A percentile compares a stretch with the other conserved stretches of the same genome.
Evolutionary conservation across 2,797 vertebrate genomes (phyloP).

Genomic region (Aselliscus stoliczkanus): DNA sequence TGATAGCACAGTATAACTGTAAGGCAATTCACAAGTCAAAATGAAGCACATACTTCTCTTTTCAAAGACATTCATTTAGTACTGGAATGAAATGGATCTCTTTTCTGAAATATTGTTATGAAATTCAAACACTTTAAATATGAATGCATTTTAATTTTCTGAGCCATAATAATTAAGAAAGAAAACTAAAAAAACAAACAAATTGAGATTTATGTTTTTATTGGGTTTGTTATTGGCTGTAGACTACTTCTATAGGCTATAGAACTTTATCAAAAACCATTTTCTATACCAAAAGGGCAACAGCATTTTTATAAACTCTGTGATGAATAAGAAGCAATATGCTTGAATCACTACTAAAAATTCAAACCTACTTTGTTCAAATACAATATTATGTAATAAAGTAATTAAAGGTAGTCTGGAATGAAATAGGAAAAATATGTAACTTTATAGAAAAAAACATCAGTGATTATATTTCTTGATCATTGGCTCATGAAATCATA

Average conservation of each 20-base stretch:
- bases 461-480: neutral
- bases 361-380: neutral
- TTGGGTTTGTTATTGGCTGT: neutral
- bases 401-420: neutral
- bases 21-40: neutral
- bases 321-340: neutral
- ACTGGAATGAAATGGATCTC: neutral
- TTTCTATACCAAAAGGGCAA: neutral
- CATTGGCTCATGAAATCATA: neutral
- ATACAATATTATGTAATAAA: neutral
- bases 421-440: neutral
- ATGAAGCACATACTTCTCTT: neutral
- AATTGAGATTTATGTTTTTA: neutral
- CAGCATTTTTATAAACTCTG: neutral
- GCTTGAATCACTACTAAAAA: neutral
- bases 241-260: neutral
- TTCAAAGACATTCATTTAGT: neutral
- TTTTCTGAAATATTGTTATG: constrained; percentile 2
- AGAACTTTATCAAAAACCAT: neutral
- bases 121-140: neutral
- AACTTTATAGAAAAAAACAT: neutral
- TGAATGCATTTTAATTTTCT: constrained; percentile 6
- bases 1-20: neutral
- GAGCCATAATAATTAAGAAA: neutral
- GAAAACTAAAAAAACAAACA: neutral